Evolutionary conservation across 92 coral and sea anemone species (phyloP).

Genomic region (Zoanthus solanderi): DNA sequence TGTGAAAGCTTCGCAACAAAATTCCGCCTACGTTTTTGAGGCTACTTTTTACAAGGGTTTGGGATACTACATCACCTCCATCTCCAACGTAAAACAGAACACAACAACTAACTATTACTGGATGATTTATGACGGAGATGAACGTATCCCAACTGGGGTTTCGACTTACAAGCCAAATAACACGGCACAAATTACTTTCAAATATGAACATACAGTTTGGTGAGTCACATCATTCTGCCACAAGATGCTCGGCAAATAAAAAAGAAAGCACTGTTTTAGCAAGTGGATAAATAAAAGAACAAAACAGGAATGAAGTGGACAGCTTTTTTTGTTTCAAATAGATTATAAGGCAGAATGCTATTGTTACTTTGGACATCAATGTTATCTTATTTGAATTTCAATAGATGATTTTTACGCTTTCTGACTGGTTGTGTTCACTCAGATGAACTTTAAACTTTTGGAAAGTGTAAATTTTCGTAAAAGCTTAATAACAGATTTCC

Average conservation of each 20-base stretch:
- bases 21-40: not conserved
- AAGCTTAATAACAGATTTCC: no score
- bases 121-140: constrained; percentile 30
- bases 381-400: no score
- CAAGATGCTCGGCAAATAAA: not conserved
- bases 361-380: no score
- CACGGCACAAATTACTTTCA: not conserved
- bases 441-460: no score
- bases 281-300: no score
- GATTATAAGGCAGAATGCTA: no score
- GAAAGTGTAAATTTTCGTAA: no score
- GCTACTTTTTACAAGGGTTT: not conserved
- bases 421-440: no score
- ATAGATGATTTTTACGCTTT: no score
- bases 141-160: constrained; percentile 10
- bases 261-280: no score
- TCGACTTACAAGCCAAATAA: not conserved
- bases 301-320: no score
- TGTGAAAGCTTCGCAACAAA: constrained; percentile 4
- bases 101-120: not conserved
- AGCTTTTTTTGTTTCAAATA: no score
- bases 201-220: not conserved
- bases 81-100: not conserved
- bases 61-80: constrained; percentile 25
- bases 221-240: not conserved